A percentile compares a stretch with the other conserved stretches of the same genome.
phyloP scores from a whole-genome alignment of 2,888 invertebrate genomes.

The Chironomus riparius region DNA sequence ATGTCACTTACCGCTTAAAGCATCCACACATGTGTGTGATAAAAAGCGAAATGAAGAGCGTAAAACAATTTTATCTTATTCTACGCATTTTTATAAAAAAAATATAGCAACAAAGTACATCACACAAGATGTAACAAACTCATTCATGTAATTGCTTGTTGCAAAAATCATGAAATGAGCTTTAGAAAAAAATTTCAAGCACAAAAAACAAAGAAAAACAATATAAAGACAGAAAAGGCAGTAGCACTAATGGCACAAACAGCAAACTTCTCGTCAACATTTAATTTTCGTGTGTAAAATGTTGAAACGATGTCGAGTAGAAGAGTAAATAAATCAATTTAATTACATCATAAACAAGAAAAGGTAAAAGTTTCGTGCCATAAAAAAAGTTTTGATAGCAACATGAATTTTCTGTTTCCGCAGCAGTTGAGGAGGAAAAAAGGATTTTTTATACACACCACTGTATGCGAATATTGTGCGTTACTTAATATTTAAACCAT shows the following conservation, averaged over 20 bases:
- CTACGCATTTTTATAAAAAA: too few species aligned
- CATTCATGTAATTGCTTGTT: background rate
- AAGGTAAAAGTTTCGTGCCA: constrained; percentile 9
- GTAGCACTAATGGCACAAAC: background rate
- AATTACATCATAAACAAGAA: constrained; percentile 10
- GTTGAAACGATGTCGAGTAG: background rate
- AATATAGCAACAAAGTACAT: too few species aligned
- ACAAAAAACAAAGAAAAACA: too few species aligned
- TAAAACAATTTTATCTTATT: too few species aligned
- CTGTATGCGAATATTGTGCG: too few species aligned
- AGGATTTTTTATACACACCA: too few species aligned
- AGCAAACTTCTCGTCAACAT: background rate
- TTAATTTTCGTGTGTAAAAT: background rate
- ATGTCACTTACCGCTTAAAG: too few species aligned
- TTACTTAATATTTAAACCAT: too few species aligned
- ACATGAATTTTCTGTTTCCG: background rate
- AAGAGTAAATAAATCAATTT: constrained; percentile 10
- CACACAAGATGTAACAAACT: background rate
- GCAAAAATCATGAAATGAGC: background rate
- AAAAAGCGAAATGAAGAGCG: too few species aligned
- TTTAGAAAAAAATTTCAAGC: background rate
- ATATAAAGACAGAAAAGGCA: background rate
- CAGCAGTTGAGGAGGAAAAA: background rate
- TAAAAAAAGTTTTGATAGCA: background rate
- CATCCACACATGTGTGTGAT: too few species aligned